Evolutionary conservation across 2,888 invertebrate species (phyloP).

Genomic region (Bedellia somnulentella): DNA sequence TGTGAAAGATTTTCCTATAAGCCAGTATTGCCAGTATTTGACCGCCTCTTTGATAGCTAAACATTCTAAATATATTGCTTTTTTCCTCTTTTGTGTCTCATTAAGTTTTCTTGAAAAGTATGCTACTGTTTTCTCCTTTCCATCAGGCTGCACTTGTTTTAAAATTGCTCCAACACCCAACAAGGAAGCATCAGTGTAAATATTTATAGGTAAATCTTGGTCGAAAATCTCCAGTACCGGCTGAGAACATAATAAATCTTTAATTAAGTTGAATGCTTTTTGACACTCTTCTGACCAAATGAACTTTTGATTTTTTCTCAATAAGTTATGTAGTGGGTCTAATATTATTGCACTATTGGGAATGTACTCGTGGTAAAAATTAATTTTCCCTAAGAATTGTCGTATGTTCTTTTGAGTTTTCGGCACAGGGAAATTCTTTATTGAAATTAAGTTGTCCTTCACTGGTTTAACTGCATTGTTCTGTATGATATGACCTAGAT

Average conservation of each 20-base stretch:
- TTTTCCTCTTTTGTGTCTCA: constrained; percentile 9
- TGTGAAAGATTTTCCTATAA: constrained; percentile 12
- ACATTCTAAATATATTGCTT: constrained; percentile 10
- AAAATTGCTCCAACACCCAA: neutral
- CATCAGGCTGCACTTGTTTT: too few species aligned
- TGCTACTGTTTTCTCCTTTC: too few species aligned
- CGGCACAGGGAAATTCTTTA: neutral
- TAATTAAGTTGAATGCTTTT: constrained; percentile 5
- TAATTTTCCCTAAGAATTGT: constrained; percentile 1
- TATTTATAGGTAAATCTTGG: neutral
- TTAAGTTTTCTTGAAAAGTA: too few species aligned
- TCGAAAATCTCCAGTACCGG: constrained; percentile 1
- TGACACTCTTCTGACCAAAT: constrained; percentile 6
- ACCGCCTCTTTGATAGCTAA: too few species aligned
- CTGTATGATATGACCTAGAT: constrained; percentile 1
- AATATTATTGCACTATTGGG: constrained; percentile 4
- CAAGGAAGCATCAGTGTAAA: neutral
- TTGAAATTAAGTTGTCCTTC: constrained; percentile 1
- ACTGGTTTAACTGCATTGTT: constrained; percentile 1
- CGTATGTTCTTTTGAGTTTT: neutral
- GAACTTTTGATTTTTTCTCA: too few species aligned
- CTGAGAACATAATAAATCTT: constrained; percentile 2
- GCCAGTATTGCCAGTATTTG: constrained; percentile 10
- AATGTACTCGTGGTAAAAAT: constrained; percentile 3
- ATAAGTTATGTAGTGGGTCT: too few species aligned